These are phyloP conservation scores for Bombus affinis DNA, from an alignment of 1,140 invertebrate genomes.

Conservation along the genomic window DNA sequence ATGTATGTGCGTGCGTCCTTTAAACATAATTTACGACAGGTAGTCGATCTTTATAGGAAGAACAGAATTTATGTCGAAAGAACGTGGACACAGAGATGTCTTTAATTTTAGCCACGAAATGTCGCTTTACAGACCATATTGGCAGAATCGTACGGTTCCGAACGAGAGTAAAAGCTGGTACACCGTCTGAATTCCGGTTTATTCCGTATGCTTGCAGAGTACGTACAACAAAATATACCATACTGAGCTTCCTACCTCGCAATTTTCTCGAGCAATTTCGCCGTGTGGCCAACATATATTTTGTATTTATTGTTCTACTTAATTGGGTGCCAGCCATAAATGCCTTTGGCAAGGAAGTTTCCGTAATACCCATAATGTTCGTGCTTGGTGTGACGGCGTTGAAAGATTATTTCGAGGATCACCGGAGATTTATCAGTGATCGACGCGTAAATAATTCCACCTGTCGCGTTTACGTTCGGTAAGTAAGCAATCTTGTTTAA, in stretches of 20 bases:
- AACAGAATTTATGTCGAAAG: too few relatives aligned
- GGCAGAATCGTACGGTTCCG: too few relatives aligned
- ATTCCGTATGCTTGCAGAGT: constrained; percentile 83
- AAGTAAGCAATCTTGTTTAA: constrained; percentile 80
- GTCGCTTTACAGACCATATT: neutral
- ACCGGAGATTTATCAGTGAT: constrained; percentile 93
- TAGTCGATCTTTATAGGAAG: too few relatives aligned
- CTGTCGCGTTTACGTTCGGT: constrained; percentile 95
- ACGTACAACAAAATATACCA: constrained; percentile 97
- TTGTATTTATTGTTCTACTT: constrained; percentile 97
- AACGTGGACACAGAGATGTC: too few relatives aligned
- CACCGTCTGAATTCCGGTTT: neutral
- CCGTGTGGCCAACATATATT: constrained; percentile 98
- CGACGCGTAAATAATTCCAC: constrained; percentile 96
- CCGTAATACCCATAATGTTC: constrained; percentile 97
- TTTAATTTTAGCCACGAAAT: too few relatives aligned
- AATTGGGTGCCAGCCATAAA: constrained; percentile 97
- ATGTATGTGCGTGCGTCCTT: too few relatives aligned
- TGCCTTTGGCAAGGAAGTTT: constrained; percentile 98
- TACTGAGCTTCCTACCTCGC: constrained; percentile 96
- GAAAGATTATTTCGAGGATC: constrained; percentile 98
- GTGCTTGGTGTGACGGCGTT: constrained; percentile 98
- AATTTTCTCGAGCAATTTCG: constrained; percentile 99
- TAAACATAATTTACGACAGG: too few relatives aligned
- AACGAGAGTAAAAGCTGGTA: neutral